These are phyloP conservation scores for Argya squamiceps DNA, from an alignment of 2,797 vertebrate species.

Conservation along the genomic window DNA sequence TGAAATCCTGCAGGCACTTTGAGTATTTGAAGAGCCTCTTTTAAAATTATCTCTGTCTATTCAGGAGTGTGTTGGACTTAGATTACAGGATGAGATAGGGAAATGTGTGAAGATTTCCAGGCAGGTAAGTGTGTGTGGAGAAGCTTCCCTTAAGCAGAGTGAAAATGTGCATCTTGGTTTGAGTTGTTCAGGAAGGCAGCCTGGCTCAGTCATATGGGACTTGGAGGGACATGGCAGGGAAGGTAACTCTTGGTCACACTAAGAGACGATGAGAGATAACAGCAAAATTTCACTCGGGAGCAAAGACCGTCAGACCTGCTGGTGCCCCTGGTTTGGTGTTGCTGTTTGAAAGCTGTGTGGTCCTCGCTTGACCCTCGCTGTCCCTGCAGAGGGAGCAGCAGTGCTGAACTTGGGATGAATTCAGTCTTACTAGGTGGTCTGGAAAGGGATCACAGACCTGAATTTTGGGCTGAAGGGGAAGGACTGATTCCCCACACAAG, in stretches of 20 bases:
- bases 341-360: not conserved
- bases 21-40: not conserved
- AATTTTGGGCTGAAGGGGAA: not conserved
- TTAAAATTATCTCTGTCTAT: not conserved
- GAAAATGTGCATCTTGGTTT: not conserved
- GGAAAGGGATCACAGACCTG: not conserved
- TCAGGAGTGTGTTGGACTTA: not conserved
- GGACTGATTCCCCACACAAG: not conserved
- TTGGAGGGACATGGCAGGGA: not conserved
- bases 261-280: not conserved
- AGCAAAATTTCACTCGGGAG: not conserved
- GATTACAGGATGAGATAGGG: not conserved
- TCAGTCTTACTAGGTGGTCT: not conserved
- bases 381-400: constrained; percentile 1
- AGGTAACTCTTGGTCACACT: not conserved
- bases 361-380: not conserved
- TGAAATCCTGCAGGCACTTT: not conserved
- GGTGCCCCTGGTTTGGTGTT: not conserved
- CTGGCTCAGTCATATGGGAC: not conserved
- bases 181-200: not conserved
- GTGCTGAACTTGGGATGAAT: not conserved
- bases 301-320: not conserved
- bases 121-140: not conserved
- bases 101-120: not conserved
- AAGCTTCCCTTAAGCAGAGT: not conserved